These are phyloP conservation scores for Marcusenius ussheri DNA, from an alignment of 2,113 vertebrate species.

Conservation along the genomic window DNA sequence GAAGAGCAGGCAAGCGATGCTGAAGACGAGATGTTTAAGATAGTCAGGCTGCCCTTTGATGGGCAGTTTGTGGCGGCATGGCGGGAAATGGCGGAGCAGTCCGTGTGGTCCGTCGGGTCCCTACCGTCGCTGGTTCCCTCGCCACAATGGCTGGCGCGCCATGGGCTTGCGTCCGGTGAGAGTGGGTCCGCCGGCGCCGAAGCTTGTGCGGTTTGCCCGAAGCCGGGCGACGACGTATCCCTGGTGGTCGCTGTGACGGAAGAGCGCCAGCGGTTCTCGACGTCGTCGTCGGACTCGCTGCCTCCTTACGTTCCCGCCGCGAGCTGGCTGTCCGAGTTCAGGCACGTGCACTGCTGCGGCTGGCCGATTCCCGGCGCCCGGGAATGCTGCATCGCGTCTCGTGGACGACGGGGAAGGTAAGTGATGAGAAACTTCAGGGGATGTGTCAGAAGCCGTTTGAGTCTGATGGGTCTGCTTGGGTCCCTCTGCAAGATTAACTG, in stretches of 20 bases:
- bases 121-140: conserved; percentile 35
- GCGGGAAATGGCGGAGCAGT: conserved; percentile 33
- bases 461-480: background rate
- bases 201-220: background rate
- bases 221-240: background rate
- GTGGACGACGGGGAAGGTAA: background rate
- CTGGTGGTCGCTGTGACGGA: background rate
- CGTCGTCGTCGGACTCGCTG: conserved; percentile 2
- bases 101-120: conserved; percentile 53
- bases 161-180: conserved; percentile 11
- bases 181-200: conserved; percentile 5
- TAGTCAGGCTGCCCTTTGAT: background rate
- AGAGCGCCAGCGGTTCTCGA: conserved; percentile 6
- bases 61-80: background rate
- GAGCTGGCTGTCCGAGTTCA: conserved; percentile 19
- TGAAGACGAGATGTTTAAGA: background rate
- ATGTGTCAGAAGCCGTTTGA: background rate
- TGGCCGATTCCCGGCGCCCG: background rate
- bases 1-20: background rate
- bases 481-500: background rate
- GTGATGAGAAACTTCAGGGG: background rate
- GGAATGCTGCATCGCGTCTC: background rate
- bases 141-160: conserved; percentile 38
- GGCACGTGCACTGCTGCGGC: background rate
- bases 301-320: conserved; percentile 21